Conservation (phyloP, 2,797 vertebrate species). For the Fringilla coelebs region DNA sequence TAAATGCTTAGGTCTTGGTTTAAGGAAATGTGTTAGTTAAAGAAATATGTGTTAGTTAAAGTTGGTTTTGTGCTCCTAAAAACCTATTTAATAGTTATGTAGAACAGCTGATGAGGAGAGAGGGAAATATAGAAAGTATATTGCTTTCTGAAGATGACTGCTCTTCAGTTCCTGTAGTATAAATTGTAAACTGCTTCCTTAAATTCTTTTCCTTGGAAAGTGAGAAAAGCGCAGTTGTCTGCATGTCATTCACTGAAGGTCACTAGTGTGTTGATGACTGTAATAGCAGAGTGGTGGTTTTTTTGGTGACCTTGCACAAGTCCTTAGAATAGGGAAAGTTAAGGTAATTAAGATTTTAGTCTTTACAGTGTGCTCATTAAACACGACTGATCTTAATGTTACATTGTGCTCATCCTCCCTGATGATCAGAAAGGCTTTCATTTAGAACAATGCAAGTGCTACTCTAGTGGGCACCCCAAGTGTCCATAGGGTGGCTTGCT, state of each 20-base stretch:
- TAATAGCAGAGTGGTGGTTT: not conserved
- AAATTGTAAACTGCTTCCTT: not conserved
- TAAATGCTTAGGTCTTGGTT: not conserved
- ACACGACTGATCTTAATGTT: not conserved
- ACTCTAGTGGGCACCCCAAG: not conserved
- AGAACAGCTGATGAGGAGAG: not conserved
- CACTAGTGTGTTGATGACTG: not conserved
- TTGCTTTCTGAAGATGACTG: not conserved
- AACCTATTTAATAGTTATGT: not conserved
- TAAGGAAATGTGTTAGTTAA: not conserved
- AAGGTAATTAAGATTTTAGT: not conserved
- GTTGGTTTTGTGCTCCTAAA: not conserved
- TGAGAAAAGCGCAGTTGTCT: not conserved
- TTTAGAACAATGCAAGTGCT: not conserved
- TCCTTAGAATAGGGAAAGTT: not conserved
- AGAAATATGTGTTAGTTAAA: not conserved
- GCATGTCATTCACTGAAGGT: not conserved
- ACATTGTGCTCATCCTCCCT: not conserved
- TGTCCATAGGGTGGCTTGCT: not conserved
- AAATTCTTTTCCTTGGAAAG: not conserved
- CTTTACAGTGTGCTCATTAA: not conserved
- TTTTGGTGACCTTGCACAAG: not conserved
- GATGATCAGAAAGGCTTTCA: not conserved
- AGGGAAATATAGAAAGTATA: not conserved
- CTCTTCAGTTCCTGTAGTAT: not conserved